Evolutionary conservation across 2,113 vertebrate genomes (phyloP), one percentile per base, ranked within the genome.

Genomic region (Danio rerio): DNA sequence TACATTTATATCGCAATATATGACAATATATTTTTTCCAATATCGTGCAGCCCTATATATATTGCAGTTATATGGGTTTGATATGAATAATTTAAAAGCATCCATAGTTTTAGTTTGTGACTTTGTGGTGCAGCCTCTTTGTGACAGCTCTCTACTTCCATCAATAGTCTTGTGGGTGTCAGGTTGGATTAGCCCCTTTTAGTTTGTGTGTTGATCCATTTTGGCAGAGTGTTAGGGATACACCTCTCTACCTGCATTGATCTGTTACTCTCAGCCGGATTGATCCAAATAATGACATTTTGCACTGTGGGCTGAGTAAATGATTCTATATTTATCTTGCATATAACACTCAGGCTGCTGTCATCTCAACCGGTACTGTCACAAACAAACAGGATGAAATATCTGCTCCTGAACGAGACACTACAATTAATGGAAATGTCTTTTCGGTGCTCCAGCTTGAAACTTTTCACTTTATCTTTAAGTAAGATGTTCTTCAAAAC

Each of bases 301-400:
- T 78, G 20, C 75, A n/a, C 21, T 72, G 66, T 56, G 50, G 62
- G 43, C 63, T 77, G 20, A 78, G 47, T 50, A 11, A 52, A 75
- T 83, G 83, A 86, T 82, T 58, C 45, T 53, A 56, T 74, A 79
- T 72, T 81, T 76, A 74, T 63, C 59, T 62, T 6, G 21, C 21
- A 66, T 50, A 62, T 56, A 74, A 74, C n/a, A 9, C 52, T 56
- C 5, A n/a, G 16, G 9, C 20, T 42, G 50, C 8, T 56, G 8
- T 74, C 50, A 5, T 56, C 50, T 74, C 50, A 40, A 12, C 31
- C 47, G 42, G 50, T 50, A 6, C 45, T 78, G 15, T 52, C 59
- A 47, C 16, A 59, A 76, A 21, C 45, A 40, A 1, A 13, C 58
- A 20, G 53, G 72, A 58, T 59, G 31, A 58, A 31, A 59, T 45